Evolutionary conservation across 2,113 vertebrate species (phyloP).

Genomic region (Coptodon rendalli): DNA sequence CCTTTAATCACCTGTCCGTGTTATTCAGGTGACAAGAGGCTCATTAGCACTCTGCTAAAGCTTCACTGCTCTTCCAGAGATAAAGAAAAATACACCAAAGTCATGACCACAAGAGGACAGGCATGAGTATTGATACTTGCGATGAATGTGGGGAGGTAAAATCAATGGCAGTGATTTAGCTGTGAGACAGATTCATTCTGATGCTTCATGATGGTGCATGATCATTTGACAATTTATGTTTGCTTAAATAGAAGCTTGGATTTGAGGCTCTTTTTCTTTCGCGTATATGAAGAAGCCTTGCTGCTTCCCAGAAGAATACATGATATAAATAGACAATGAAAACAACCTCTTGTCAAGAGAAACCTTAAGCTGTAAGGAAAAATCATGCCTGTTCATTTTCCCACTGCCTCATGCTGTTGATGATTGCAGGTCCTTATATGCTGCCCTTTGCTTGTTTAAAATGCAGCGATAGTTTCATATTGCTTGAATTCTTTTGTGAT

Average conservation of each 20-base stretch:
- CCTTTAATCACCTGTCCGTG: background rate
- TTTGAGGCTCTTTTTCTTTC: background rate
- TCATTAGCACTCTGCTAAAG: conserved; percentile 21
- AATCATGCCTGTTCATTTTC: background rate
- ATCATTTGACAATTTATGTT: background rate
- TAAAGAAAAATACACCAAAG: conserved; percentile 27
- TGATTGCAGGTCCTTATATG: background rate
- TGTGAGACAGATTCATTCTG: background rate
- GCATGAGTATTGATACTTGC: conserved; percentile 3
- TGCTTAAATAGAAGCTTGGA: background rate
- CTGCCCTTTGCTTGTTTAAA: background rate
- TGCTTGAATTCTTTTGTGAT: background rate
- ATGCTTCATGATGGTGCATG: background rate
- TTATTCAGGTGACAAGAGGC: conserved; percentile 25
- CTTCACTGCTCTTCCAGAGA: background rate
- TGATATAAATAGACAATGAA: background rate
- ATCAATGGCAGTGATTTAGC: conserved; percentile 9
- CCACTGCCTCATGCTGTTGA: background rate
- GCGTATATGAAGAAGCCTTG: background rate
- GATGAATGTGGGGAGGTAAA: conserved; percentile 8
- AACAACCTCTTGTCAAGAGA: background rate
- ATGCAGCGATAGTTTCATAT: fast-evolving
- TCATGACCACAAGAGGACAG: conserved; percentile 5
- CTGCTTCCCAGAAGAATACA: background rate
- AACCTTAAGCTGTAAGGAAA: background rate